These are phyloP conservation scores for Glaucidium brasilianum DNA, from an alignment of 2,113 vertebrate species.

Conservation along the genomic window DNA sequence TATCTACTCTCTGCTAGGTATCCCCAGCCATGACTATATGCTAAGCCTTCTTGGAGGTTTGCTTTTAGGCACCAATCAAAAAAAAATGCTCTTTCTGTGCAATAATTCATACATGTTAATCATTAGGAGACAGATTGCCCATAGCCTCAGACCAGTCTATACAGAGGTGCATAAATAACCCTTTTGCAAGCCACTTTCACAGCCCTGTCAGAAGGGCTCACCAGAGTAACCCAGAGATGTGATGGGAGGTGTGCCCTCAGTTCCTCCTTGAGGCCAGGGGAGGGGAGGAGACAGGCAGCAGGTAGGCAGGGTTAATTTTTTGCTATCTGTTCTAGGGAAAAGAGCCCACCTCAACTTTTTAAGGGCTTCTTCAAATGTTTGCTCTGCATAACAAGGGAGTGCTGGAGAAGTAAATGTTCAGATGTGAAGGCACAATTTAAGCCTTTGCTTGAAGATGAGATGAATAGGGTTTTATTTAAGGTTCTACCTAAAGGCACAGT, in stretches of 20 bases:
- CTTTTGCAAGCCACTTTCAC: not conserved
- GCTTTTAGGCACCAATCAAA: not conserved
- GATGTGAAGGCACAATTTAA: not conserved
- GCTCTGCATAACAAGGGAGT: not conserved
- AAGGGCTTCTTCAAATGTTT: not conserved
- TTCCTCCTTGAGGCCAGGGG: not conserved
- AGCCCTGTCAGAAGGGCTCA: not conserved
- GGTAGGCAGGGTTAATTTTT: not conserved
- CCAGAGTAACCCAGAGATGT: not conserved
- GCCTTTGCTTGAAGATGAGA: not conserved
- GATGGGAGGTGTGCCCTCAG: accelerated
- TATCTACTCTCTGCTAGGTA: not conserved
- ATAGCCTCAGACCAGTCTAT: not conserved
- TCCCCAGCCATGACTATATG: not conserved
- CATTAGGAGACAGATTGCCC: not conserved
- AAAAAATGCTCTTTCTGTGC: not conserved
- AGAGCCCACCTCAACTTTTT: not conserved
- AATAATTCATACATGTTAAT: not conserved
- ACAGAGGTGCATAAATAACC: not conserved
- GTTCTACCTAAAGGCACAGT: not conserved
- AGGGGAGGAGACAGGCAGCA: not conserved
- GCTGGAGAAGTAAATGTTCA: not conserved
- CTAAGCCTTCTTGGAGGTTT: not conserved
- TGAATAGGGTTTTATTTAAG: not conserved
- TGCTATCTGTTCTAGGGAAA: not conserved